These are phyloP conservation scores for Hemaris fuciformis DNA, from an alignment of 2,888 invertebrate species.

Conservation along the genomic window DNA sequence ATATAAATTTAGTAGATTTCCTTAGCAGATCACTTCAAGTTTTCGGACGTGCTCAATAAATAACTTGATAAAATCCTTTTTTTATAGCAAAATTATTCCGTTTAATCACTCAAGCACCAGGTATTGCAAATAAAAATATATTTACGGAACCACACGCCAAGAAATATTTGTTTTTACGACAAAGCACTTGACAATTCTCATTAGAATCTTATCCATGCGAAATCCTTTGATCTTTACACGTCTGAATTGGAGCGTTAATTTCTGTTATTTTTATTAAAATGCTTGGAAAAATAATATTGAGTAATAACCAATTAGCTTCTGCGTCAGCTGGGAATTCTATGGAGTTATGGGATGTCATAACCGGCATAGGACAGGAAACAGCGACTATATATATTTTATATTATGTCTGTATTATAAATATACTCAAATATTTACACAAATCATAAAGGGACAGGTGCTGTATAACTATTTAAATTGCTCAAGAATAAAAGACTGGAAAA, in stretches of 20 bases:
- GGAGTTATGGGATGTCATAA: slow-evolving; percentile 19
- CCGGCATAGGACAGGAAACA: slow-evolving; percentile 29
- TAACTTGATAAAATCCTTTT: too few species aligned
- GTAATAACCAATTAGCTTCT: slow-evolving; percentile 40
- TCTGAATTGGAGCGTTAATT: slow-evolving; percentile 36
- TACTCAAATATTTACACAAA: not conserved
- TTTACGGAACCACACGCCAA: not conserved
- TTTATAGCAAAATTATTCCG: too few species aligned
- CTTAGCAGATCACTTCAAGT: too few species aligned
- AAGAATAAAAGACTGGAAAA: not conserved
- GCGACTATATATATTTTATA: slow-evolving; percentile 21
- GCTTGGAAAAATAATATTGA: slow-evolving; percentile 35
- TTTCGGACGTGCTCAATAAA: too few species aligned
- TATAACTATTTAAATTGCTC: not conserved
- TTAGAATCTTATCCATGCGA: not conserved
- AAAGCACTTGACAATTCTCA: not conserved
- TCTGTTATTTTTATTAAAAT: slow-evolving; percentile 32
- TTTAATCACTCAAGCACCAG: too few species aligned
- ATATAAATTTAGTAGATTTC: too few species aligned
- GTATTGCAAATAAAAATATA: too few species aligned
- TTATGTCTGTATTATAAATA: not conserved
- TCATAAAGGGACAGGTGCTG: not conserved
- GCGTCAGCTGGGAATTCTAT: slow-evolving; percentile 25
- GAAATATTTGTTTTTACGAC: not conserved
- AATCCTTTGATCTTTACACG: slow-evolving; percentile 39